Conservation (phyloP, 1,140 invertebrate genomes). For the Epicauta chinensis region DNA sequence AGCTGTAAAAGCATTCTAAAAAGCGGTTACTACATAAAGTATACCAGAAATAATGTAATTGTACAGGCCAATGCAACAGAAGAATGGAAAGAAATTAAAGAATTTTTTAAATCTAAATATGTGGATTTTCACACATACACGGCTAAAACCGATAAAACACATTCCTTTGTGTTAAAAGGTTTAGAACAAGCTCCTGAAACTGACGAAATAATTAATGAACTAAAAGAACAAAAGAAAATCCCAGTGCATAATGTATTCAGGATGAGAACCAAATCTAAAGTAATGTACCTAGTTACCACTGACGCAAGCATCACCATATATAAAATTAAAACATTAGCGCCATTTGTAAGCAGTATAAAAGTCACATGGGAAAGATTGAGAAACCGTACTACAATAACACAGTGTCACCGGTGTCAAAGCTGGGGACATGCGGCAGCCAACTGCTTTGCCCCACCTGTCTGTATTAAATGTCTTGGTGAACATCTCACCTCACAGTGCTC, state of each 20-base stretch:
- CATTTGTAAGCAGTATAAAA: too few species aligned
- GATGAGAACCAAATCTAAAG: too few species aligned
- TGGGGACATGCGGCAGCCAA: neutral
- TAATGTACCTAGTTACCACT: too few species aligned
- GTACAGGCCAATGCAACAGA: too few species aligned
- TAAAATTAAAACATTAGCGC: too few species aligned
- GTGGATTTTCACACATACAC: constrained; percentile 14
- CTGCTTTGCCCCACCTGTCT: neutral
- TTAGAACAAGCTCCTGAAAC: neutral
- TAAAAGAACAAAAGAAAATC: neutral
- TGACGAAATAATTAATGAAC: neutral
- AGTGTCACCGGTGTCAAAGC: neutral
- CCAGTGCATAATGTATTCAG: too few species aligned
- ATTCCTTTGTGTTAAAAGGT: constrained; percentile 2
- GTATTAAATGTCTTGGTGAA: neutral
- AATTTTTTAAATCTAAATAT: too few species aligned
- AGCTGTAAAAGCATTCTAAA: too few species aligned
- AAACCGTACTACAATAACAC: neutral
- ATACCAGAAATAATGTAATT: too few species aligned
- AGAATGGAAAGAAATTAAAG: too few species aligned
- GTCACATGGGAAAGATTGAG: neutral
- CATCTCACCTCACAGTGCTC: neutral
- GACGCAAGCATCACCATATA: too few species aligned
- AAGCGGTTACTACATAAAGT: too few species aligned
- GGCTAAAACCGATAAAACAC: neutral